These are phyloP conservation scores for Colletes collaris DNA, from an alignment of 2,888 invertebrate genomes.

Conservation along the genomic window DNA sequence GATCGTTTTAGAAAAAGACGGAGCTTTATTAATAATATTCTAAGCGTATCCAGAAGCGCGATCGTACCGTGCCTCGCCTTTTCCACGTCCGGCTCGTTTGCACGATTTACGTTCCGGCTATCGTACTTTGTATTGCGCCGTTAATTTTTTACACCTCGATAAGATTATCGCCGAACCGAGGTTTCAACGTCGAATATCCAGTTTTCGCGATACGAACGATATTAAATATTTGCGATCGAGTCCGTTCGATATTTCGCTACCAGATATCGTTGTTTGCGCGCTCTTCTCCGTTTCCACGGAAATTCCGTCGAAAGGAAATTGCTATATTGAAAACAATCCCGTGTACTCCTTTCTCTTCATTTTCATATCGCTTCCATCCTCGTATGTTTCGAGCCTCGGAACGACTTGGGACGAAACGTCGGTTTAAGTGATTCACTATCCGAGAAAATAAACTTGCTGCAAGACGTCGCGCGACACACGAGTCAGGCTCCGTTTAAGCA, in stretches of 20 bases:
- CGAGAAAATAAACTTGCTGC: not conserved
- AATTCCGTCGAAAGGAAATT: not conserved
- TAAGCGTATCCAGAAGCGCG: not conserved
- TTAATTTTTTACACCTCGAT: slow-evolving; percentile 42
- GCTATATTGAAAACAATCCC: too few relatives aligned
- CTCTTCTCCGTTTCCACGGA: slow-evolving; percentile 7
- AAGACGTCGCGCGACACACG: not conserved
- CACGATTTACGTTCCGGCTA: slow-evolving; percentile 33
- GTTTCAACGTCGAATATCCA: slow-evolving; percentile 35
- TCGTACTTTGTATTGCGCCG: slow-evolving; percentile 39
- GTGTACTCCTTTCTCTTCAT: too few relatives aligned
- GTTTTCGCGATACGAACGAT: slow-evolving; percentile 26
- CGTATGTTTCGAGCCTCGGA: not conserved
- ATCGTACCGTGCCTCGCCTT: not conserved
- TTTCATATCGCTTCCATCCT: too few relatives aligned
- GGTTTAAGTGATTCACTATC: not conserved
- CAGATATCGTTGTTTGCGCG: slow-evolving; percentile 10
- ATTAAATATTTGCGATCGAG: slow-evolving; percentile 33
- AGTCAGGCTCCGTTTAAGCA: slow-evolving; percentile 19
- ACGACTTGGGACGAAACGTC: too few relatives aligned
- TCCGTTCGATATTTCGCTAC: slow-evolving; percentile 33
- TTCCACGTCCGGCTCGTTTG: slow-evolving; percentile 14
- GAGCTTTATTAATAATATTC: slow-evolving; percentile 42
- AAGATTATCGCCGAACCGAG: slow-evolving; percentile 32
- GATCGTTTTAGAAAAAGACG: slow-evolving; percentile 18